Conservation (phyloP, 2,113 vertebrate species). For the Lepisosteus osseus region DNA sequence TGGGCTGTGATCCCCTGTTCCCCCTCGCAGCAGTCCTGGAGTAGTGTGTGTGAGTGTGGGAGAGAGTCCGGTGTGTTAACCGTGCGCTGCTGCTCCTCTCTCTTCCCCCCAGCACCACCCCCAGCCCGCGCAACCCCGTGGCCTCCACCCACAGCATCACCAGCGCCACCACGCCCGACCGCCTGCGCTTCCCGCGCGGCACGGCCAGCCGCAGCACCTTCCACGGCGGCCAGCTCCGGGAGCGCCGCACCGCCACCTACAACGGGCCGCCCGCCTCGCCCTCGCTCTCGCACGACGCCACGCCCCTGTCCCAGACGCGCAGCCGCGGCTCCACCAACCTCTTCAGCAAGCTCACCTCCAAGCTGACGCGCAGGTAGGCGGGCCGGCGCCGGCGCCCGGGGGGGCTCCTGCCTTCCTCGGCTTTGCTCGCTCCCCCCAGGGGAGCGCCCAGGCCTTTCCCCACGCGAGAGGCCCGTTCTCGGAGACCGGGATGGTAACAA, state of each 20-base stretch:
- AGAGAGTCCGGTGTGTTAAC: background rate
- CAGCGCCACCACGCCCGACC: constrained; percentile 85
- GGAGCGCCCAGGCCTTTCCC: no score
- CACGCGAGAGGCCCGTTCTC: no score
- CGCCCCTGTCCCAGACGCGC: constrained; percentile 85
- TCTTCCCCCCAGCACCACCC: constrained; percentile 60
- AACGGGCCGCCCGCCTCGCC: constrained; percentile 93
- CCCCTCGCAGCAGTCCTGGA: no score
- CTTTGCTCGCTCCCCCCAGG: no score
- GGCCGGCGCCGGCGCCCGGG: background rate
- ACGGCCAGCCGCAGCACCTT: constrained; percentile 94
- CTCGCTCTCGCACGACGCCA: constrained; percentile 88
- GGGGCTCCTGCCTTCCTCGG: no score
- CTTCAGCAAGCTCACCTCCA: constrained; percentile 94
- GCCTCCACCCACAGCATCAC: constrained; percentile 92
- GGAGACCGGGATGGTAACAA: no score
- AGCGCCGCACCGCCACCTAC: constrained; percentile 92
- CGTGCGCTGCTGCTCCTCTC: background rate
- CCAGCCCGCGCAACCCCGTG: constrained; percentile 84
- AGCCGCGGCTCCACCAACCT: constrained; percentile 92
- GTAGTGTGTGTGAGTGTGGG: no score
- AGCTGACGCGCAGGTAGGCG: constrained; percentile 92
- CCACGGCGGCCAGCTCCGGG: constrained; percentile 87
- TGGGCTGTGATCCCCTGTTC: background rate
- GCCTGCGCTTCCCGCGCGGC: constrained; percentile 89